Evolutionary conservation across 35 echinoderm and acorn worm genomes (phyloP), one percentile per base, ranked within the genome.

Genomic region (Heliocidaris erythrogramma): DNA sequence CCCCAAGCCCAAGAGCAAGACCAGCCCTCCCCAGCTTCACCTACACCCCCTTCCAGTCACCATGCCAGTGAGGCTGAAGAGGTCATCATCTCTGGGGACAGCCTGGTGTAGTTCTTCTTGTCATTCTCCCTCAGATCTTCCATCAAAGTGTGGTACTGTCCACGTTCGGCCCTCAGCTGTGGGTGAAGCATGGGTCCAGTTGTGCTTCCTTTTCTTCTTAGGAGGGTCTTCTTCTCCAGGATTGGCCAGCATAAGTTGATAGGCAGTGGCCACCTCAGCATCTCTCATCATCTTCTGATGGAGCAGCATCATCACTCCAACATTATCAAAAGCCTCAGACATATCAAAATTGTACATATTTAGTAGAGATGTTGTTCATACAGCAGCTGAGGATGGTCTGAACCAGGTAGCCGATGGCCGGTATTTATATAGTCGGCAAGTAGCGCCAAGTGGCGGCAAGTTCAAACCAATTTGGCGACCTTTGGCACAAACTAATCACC

Each of bases 291-390:
- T 86, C 85, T 86, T 86, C 21, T 86, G 85, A 86, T 86, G 85
- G 85, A 86, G 85, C 85, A 86, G 85, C 85, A 86, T 86, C 85
- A 86, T 86, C 85, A 56, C 52, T 56, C 52, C 52, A 56, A 56
- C 52, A 56, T 56, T 56, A 56, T 56, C 52, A 56, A 56, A 56
- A 56, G 52, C 52, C 52, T 56, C 52, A 11, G 52, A 56, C 52
- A 56, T 56, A 56, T 56, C 52, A 11, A 86, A 94, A 95, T 94
- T 94, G 48, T 47, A 95, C 65, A 93, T 24, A 42, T 95, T 94
- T 94, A 48, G 47, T 90, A 49, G 47, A 90, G 85, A 47, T 86
- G 7, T 59, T 88, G 94, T 94, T 78, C 85, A 90, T 94, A 94
- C 94, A 90, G 47, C 47, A 94, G 47, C 65, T 89, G 35, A 59